A percentile compares a stretch with the other conserved stretches of the same genome.
phyloP scores from a whole-genome alignment of 2,888 invertebrate species.

The Chelonus formosanus region DNA sequence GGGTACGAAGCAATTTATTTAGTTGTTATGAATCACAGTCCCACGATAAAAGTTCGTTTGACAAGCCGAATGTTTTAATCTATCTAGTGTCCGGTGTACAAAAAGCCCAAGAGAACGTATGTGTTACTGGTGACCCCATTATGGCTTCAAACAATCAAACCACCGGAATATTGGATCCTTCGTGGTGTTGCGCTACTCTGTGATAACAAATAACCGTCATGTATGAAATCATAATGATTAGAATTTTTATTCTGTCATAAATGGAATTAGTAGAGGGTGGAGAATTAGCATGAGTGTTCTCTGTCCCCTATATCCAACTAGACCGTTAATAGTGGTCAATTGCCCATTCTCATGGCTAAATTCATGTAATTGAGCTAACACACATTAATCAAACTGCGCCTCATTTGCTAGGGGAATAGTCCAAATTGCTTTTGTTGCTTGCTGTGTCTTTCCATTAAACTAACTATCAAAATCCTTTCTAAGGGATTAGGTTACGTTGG shows the following conservation, averaged over 20 bases:
- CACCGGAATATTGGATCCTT: slow-evolving; percentile 93
- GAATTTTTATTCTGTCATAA: too few relatives aligned
- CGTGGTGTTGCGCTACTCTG: slow-evolving; percentile 95
- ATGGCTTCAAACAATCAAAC: slow-evolving; percentile 91
- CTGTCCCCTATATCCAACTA: slow-evolving; percentile 24
- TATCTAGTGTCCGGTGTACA: slow-evolving; percentile 91
- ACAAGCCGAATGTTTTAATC: too few relatives aligned
- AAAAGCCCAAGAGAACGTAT: slow-evolving; percentile 94
- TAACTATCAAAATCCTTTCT: too few relatives aligned
- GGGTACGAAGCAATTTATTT: too few relatives aligned
- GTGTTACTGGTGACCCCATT: slow-evolving; percentile 94
- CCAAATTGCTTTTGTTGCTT: slow-evolving; percentile 52
- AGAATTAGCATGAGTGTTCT: slow-evolving; percentile 11
- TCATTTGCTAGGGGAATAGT: slow-evolving; percentile 51
- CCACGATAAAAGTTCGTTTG: too few relatives aligned
- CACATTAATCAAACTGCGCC: slow-evolving; percentile 52
- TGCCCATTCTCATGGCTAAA: slow-evolving; percentile 49
- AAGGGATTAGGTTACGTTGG: too few relatives aligned
- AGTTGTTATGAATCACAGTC: too few relatives aligned
- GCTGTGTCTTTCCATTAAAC: slow-evolving; percentile 4
- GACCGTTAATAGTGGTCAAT: slow-evolving; percentile 53
- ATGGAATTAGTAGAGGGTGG: neutral
- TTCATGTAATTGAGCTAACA: slow-evolving; percentile 54
- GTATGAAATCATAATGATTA: too few relatives aligned
- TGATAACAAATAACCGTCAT: slow-evolving; percentile 83